Evolutionary conservation across 92 coral and sea anemone species (phyloP).

Genomic region (Meandrina meandrites): DNA sequence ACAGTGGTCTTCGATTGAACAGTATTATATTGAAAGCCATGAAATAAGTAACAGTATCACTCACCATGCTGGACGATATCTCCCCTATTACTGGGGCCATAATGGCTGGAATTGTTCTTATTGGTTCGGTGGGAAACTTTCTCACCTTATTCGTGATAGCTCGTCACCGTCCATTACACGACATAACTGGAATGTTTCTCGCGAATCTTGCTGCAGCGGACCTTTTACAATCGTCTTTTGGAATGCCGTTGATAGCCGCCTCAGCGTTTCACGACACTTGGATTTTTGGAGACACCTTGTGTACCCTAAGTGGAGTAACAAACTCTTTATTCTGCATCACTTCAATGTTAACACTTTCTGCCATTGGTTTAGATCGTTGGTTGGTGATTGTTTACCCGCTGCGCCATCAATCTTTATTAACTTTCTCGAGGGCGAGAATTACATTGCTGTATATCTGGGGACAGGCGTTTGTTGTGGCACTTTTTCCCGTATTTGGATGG

Average conservation of each 20-base stretch:
- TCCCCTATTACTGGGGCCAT: constrained; percentile 3
- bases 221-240: constrained; percentile 46
- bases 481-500: constrained; percentile 61
- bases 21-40: neutral
- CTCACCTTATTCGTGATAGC: constrained; percentile 46
- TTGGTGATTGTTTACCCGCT: constrained; percentile 52
- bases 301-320: constrained; percentile 44
- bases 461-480: constrained; percentile 46
- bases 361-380: constrained; percentile 54
- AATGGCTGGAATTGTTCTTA: constrained; percentile 13
- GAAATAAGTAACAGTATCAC: neutral
- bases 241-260: constrained; percentile 56
- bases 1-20: neutral
- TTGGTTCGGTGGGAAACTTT: constrained; percentile 42
- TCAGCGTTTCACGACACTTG: constrained; percentile 50
- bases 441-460: constrained; percentile 49
- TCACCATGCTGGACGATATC: constrained; percentile 1
- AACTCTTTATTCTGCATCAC: constrained; percentile 66
- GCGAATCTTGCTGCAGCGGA: constrained; percentile 64
- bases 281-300: constrained; percentile 47
- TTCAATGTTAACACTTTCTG: constrained; percentile 57
- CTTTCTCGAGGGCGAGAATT: constrained; percentile 26
- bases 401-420: constrained; percentile 27
- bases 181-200: constrained; percentile 49
- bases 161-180: constrained; percentile 42